These are phyloP conservation scores for Athene cunicularia DNA, from an alignment of 2,113 vertebrate genomes.

Conservation along the genomic window DNA sequence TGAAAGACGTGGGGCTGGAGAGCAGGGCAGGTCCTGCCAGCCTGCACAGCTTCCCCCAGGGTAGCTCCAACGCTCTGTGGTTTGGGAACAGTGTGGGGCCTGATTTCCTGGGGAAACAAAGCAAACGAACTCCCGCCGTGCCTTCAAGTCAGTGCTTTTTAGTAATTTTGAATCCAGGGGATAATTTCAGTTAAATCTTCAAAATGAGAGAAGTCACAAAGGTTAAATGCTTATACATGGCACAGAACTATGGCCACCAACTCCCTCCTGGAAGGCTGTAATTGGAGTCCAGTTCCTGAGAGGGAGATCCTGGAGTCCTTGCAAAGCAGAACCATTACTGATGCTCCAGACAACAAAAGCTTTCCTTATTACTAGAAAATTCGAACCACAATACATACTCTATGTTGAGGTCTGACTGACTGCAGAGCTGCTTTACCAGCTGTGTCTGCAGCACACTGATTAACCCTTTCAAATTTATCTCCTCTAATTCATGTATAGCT, in stretches of 20 bases:
- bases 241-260: neutral
- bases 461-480: neutral
- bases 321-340: neutral
- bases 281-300: neutral
- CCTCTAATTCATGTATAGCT: neutral
- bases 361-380: neutral
- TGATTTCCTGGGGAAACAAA: neutral
- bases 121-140: neutral
- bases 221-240: neutral
- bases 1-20: neutral
- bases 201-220: neutral
- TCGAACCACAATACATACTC: rapidly evolving
- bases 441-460: neutral
- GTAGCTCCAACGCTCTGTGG: neutral
- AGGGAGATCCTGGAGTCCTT: neutral
- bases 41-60: too few species aligned
- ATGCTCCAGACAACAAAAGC: neutral
- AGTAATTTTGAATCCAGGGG: neutral
- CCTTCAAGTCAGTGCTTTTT: neutral
- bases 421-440: neutral
- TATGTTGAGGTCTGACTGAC: neutral
- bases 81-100: neutral
- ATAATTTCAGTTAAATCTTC: neutral
- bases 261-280: neutral
- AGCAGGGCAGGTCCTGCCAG: rapidly evolving